Evolutionary conservation across 2,797 vertebrate genomes (phyloP).

Genomic region (Zenarchopterus dispar): DNA sequence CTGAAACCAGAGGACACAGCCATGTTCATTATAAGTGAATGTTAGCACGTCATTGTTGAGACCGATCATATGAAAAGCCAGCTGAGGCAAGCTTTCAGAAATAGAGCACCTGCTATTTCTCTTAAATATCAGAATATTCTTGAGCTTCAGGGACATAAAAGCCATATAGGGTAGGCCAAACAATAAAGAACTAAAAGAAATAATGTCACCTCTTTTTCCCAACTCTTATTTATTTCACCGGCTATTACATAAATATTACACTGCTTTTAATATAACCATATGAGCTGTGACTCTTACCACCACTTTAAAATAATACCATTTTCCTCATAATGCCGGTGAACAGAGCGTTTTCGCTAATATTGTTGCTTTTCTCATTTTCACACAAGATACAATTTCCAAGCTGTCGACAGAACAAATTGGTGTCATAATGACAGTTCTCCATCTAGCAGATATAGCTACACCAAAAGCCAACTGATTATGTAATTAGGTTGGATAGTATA

Average conservation of each 20-base stretch:
- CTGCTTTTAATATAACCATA: too few relatives aligned
- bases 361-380: conserved; percentile 8
- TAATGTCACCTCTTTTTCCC: conserved; percentile 26
- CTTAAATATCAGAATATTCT: conserved; percentile 63
- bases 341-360: conserved; percentile 1
- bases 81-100: conserved; percentile 47
- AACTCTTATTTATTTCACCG: conserved; percentile 22
- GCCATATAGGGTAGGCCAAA: conserved; percentile 55
- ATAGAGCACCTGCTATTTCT: conserved; percentile 61
- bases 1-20: conserved; percentile 60
- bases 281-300: conserved; percentile 5
- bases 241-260: conserved; percentile 3
- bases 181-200: conserved; percentile 47
- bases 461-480: conserved; percentile 50
- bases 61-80: conserved; percentile 68
- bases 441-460: conserved; percentile 45
- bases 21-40: conserved; percentile 72
- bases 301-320: conserved; percentile 1
- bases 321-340: conserved; percentile 19
- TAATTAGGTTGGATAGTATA: conserved; percentile 55
- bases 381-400: conserved; percentile 30
- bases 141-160: conserved; percentile 58
- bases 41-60: conserved; percentile 59
- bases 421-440: conserved; percentile 50
- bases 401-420: conserved; percentile 32